These are phyloP conservation scores for Eubasilissa regina DNA, from an alignment of 1,140 invertebrate genomes.

Conservation along the genomic window DNA sequence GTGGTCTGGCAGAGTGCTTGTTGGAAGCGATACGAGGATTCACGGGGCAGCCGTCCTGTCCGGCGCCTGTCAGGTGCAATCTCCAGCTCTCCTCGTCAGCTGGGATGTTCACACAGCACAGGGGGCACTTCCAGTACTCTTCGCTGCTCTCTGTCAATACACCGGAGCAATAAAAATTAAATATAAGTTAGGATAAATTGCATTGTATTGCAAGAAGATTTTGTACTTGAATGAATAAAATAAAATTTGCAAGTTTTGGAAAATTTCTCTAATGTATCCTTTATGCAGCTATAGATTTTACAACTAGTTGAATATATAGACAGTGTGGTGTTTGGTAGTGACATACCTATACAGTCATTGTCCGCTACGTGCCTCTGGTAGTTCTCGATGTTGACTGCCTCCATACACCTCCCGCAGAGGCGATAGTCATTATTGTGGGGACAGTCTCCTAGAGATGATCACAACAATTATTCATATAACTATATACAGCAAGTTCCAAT, in stretches of 20 bases:
- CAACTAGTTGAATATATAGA: too few species aligned
- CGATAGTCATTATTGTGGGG: slow-evolving; percentile 63
- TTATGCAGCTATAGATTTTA: too few species aligned
- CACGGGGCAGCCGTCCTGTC: slow-evolving; percentile 29
- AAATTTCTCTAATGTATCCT: too few species aligned
- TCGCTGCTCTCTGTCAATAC: slow-evolving; percentile 48
- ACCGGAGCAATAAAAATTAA: not conserved
- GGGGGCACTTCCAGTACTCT: slow-evolving; percentile 74
- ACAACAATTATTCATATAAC: not conserved
- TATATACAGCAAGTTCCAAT: not conserved
- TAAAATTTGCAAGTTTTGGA: too few species aligned
- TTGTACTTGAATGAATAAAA: too few species aligned
- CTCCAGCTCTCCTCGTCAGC: slow-evolving; percentile 56
- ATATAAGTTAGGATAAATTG: too few species aligned
- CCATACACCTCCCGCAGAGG: slow-evolving; percentile 64
- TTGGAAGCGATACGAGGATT: slow-evolving; percentile 33
- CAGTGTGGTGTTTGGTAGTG: too few species aligned
- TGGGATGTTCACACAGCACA: slow-evolving; percentile 80
- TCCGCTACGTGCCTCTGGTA: slow-evolving; percentile 61
- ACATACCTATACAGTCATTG: slow-evolving; percentile 63
- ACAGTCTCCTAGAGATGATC: slow-evolving; percentile 63
- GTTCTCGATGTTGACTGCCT: slow-evolving; percentile 64
- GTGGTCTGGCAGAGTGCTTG: not conserved
- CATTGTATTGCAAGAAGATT: too few species aligned
- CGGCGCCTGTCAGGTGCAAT: slow-evolving; percentile 45